phyloP scores from a whole-genome alignment of 1,140 invertebrate genomes.

The Aradophagus sp. region DNA sequence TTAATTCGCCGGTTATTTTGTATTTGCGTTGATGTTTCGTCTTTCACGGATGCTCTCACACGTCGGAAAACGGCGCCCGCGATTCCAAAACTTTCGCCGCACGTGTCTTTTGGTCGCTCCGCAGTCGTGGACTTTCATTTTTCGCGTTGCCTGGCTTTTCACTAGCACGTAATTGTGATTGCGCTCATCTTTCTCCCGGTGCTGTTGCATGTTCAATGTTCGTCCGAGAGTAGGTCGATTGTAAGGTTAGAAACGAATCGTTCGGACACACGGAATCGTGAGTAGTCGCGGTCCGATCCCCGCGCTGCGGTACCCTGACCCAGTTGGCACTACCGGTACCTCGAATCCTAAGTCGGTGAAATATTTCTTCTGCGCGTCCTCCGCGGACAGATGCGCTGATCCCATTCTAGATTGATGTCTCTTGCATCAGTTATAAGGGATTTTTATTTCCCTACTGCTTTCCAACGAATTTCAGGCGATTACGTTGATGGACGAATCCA shows the following conservation, averaged over 20 bases:
- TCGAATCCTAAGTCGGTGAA: constrained; percentile 44
- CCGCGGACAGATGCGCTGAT: constrained; percentile 18
- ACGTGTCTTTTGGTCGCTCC: constrained; percentile 21
- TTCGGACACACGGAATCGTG: too few relatives aligned
- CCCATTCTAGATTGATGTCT: constrained; percentile 19
- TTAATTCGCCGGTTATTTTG: too few relatives aligned
- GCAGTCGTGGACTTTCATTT: constrained; percentile 36
- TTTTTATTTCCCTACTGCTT: constrained; percentile 1
- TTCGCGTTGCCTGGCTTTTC: constrained; percentile 31
- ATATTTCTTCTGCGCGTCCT: constrained; percentile 29
- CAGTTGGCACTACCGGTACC: constrained; percentile 59
- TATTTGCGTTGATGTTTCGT: too few relatives aligned
- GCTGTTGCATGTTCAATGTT: constrained; percentile 17
- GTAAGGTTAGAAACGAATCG: constrained; percentile 51
- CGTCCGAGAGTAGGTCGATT: constrained; percentile 39
- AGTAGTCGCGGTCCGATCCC: constrained; percentile 49
- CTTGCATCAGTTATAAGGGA: constrained; percentile 19
- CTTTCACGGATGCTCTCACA: too few relatives aligned
- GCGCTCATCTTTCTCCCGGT: constrained; percentile 32
- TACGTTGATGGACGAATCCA: too few relatives aligned
- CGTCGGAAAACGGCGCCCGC: too few relatives aligned
- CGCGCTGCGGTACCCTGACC: constrained; percentile 54
- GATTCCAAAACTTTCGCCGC: too few relatives aligned
- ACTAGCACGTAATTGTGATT: constrained; percentile 37
- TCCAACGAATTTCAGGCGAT: too few relatives aligned